A percentile compares a stretch with the other conserved stretches of the same genome.
Evolutionary conservation across 1,140 invertebrate genomes (phyloP).

Genomic region (Elysia chlorotica): DNA sequence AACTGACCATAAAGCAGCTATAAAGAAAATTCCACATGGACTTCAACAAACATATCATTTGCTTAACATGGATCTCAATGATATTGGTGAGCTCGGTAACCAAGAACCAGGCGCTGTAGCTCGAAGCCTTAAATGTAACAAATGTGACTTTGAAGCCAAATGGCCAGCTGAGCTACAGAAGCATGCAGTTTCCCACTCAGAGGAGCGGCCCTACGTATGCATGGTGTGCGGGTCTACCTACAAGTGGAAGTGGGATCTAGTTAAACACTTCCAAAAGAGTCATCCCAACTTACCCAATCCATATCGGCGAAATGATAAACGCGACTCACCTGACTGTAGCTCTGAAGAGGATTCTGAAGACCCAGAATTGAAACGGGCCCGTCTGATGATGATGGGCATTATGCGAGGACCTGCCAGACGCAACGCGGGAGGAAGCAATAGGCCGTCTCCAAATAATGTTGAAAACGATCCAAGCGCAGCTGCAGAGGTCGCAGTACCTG

Average conservation of each 20-base stretch:
- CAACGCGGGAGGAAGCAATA: no score
- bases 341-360: constrained; percentile 20
- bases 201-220: constrained; percentile 58
- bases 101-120: constrained; percentile 42
- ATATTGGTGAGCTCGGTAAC: constrained; percentile 40
- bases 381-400: background rate
- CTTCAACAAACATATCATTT: constrained; percentile 57
- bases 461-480: no score
- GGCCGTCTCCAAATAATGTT: no score
- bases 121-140: constrained; percentile 55
- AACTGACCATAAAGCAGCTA: constrained; percentile 52
- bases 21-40: constrained; percentile 56
- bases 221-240: constrained; percentile 61
- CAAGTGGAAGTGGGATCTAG: constrained; percentile 62
- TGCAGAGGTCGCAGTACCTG: no score
- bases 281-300: constrained; percentile 59
- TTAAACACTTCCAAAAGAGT: constrained; percentile 61
- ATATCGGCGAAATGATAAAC: constrained; percentile 55
- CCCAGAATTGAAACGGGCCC: background rate
- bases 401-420: background rate
- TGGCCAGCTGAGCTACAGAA: constrained; percentile 62
- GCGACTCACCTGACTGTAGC: constrained; percentile 12
- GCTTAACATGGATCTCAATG: constrained; percentile 53
- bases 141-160: constrained; percentile 59
- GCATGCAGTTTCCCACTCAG: constrained; percentile 59